A percentile compares a stretch with the other conserved stretches of the same genome.
These are phyloP conservation scores for Blomia tropicalis DNA, from an alignment of 2,888 invertebrate genomes.

Conservation along the genomic window DNA sequence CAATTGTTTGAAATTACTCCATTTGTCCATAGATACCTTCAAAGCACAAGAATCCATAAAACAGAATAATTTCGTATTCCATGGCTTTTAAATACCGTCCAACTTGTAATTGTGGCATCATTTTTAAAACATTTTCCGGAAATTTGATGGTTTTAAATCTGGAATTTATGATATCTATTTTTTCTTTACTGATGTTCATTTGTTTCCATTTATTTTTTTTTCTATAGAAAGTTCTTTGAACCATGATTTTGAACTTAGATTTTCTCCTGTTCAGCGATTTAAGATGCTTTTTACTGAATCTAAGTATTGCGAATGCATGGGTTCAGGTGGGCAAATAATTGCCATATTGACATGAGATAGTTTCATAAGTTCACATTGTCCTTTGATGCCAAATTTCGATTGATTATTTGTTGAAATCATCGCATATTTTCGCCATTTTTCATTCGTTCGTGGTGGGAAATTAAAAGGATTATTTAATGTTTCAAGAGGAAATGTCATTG, in stretches of 20 bases:
- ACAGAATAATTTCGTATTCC: neutral
- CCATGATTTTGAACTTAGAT: neutral
- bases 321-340: neutral
- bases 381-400: neutral
- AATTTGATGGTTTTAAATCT: neutral
- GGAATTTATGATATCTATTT: neutral
- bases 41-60: neutral
- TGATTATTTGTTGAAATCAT: neutral
- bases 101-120: neutral
- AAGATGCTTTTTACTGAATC: neutral
- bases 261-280: neutral
- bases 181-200: neutral
- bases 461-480: neutral
- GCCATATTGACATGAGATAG: constrained; percentile 1
- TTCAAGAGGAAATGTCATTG: neutral
- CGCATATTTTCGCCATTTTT: neutral
- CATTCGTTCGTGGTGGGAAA: neutral
- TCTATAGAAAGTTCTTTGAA: neutral
- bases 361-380: neutral
- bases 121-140: neutral
- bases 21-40: neutral
- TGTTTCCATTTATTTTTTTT: neutral
- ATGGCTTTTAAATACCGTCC: neutral
- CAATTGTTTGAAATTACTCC: neutral
- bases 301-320: no score